Percentiles rank a stretch among this genome's conserved stretches.
Conservation (phyloP, 92 coral and sea anemone species). For the Siderastrea radians region DNA sequence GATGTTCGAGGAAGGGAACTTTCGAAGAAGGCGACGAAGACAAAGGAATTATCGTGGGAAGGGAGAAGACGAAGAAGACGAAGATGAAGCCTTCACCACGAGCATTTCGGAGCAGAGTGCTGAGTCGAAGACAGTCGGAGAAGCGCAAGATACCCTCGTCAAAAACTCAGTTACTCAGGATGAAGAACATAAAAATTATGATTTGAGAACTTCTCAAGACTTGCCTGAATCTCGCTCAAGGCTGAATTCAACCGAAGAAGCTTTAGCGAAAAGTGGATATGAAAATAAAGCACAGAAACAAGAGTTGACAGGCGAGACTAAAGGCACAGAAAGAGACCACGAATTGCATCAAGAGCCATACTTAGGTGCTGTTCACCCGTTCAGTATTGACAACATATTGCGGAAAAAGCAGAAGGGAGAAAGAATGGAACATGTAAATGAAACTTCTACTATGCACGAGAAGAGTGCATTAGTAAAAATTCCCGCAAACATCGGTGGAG, state of each 20-base stretch:
- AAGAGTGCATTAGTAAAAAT: conserved; percentile 19
- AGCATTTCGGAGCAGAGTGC: background rate
- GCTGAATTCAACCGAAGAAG: background rate
- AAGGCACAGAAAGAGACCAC: background rate
- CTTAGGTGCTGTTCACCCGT: conserved; percentile 10
- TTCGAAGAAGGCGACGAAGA: conserved; percentile 91
- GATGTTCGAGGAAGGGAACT: conserved; percentile 99
- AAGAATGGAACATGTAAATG: background rate
- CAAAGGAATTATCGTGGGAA: conserved; percentile 40
- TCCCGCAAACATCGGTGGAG: background rate
- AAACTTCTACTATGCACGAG: background rate
- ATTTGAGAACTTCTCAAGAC: background rate
- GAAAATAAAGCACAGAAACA: background rate
- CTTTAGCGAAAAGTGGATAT: background rate
- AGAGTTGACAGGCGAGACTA: background rate
- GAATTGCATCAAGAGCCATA: background rate
- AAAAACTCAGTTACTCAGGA: conserved; percentile 1
- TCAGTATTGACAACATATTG: conserved; percentile 44
- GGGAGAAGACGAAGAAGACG: conserved; percentile 34
- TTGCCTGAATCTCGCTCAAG: background rate
- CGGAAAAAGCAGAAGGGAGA: conserved; percentile 28
- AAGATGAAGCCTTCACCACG: conserved; percentile 19
- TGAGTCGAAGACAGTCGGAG: conserved; percentile 1
- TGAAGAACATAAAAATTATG: background rate
- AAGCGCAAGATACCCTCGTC: background rate